A percentile compares a stretch with the other conserved stretches of the same genome.
phyloP scores from a whole-genome alignment of 2,797 vertebrate genomes.

The Enteromius viviparus region DNA sequence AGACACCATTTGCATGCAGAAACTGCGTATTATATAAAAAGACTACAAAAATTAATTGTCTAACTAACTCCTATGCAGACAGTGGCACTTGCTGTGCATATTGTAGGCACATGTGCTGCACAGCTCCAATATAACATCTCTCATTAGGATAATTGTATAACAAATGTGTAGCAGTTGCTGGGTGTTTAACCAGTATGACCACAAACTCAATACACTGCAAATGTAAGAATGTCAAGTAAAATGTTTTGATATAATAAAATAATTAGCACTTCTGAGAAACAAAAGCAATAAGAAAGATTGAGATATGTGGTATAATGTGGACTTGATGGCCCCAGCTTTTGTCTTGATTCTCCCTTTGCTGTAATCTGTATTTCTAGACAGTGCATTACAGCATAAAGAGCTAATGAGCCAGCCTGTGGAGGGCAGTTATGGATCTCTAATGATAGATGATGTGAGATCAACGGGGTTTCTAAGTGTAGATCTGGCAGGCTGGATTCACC shows the following conservation, averaged over 20 bases:
- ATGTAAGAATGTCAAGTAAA: not conserved
- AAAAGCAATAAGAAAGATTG: slow-evolving; percentile 1
- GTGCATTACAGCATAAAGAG: slow-evolving; percentile 20
- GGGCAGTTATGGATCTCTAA: slow-evolving; percentile 45
- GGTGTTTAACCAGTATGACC: not conserved
- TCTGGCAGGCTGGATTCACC: slow-evolving; percentile 52
- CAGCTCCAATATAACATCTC: not conserved
- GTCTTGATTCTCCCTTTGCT: not conserved
- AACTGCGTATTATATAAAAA: no score
- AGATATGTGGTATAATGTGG: not conserved
- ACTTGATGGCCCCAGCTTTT: not conserved
- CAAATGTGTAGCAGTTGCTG: not conserved
- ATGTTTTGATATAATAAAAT: not conserved
- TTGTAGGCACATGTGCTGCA: not conserved
- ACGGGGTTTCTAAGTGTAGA: slow-evolving; percentile 51
- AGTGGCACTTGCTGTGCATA: not conserved
- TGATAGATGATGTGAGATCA: slow-evolving; percentile 55
- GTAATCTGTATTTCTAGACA: slow-evolving; percentile 6
- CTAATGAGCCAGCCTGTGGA: slow-evolving; percentile 24
- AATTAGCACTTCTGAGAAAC: not conserved
- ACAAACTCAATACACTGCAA: not conserved
- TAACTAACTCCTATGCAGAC: not conserved
- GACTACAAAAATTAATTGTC: not conserved
- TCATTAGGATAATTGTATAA: not conserved
- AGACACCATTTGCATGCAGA: no score